Evolutionary conservation across 2,113 vertebrate genomes (phyloP), one percentile per base, ranked within the genome.

Genomic region (Shinisaurus crocodilurus): DNA sequence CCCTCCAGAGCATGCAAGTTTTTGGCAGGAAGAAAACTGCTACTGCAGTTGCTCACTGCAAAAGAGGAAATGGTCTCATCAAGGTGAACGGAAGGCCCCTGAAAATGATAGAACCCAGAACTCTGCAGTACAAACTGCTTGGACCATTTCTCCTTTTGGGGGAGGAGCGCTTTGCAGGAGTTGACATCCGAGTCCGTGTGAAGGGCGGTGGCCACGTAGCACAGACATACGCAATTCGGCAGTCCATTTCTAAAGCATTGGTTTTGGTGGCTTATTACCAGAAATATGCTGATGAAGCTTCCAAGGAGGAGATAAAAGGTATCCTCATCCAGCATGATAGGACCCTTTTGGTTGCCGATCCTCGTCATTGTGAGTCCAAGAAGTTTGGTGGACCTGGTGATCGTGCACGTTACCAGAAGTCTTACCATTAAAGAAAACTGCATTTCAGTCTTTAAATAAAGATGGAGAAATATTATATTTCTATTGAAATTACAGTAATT

Each of bases 1-100:
- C n/a, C n/a, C n/a, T n/a, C n/a, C n/a, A n/a, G n/a, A n/a, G n/a
- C n/a, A n/a, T n/a, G n/a, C n/a, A n/a, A n/a, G n/a, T n/a, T n/a
- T n/a, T n/a, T n/a, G n/a, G n/a, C n/a, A n/a, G n/a, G n/a, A n/a
- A 99, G 99, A 99, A 99, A 98, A 99, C 99, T 0, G 99, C 99
- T 88, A 99, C 99, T 0, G 99, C 99, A 93, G 99, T 99, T 96
- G 99, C 99, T 63, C 99, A 99, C 96, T 99, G 99, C 96, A 99
- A 99, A 91, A 98, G 99, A 92, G 99, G 99, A 5, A 99, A 99
- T 96, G 99, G 99, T 25, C 98, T 99, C 63, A 99, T 99, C 94
- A 99, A 99, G 93, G 99, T 99, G 90, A 99, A 99, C 82, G 99
- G 99, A 95, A 98, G 98, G 96, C 99, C 99, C 45, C 96, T 99